Base-by-base conservation (phyloP, 2,888 invertebrate genomes). In the Cataglyphis rosenhaueri region DNA sequence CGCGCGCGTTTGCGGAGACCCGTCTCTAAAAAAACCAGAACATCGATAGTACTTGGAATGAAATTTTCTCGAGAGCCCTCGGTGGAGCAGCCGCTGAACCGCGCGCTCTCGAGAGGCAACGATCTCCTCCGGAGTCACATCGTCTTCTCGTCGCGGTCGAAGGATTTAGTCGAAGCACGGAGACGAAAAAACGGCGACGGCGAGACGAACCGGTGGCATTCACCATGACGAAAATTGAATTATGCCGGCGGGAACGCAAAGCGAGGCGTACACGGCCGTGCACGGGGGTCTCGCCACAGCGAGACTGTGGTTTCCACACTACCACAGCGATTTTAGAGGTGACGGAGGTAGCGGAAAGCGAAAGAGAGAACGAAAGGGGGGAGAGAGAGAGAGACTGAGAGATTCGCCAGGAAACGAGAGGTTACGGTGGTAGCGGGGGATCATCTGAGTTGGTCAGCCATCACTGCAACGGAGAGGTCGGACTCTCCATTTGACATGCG, bases 401-500 rank as follows among this genome's bases (percentile, higher is more conserved):
- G 62, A 62, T 52, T 25, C 35, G 66, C 74, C 15, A 81, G 57
- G 38, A 65, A 81, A 57, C 57, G 41, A 35, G 18, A 57, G 65
- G 66, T 65, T 73, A 25, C 57, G 15, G 57, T 35, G 73, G 79
- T 74, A 79, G 84, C 78, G 82, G 83, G 61, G 68, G 78, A 88
- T 86, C 85, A 90, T 89, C 88, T 87, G 86, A 87, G 84, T 81
- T 86, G 91, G 88, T 87, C 91, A 88, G 84, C 85, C 86, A 62
- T 75, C 84, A 84, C 84, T 90, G 86, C 85, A 85, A 85, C 35
- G 81, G 83, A 85, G 85, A 88, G 83, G 86, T 79, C 87, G 83
- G 86, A 83, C 85, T 75, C 81, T 90, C 86, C 90, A 90, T 92
- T 91, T 91, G 91, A 92, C 89, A 89, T 89, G 89, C 89, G 88